Base-by-base conservation (phyloP, 2,888 invertebrate genomes). In the Philopedon plagiatum region DNA sequence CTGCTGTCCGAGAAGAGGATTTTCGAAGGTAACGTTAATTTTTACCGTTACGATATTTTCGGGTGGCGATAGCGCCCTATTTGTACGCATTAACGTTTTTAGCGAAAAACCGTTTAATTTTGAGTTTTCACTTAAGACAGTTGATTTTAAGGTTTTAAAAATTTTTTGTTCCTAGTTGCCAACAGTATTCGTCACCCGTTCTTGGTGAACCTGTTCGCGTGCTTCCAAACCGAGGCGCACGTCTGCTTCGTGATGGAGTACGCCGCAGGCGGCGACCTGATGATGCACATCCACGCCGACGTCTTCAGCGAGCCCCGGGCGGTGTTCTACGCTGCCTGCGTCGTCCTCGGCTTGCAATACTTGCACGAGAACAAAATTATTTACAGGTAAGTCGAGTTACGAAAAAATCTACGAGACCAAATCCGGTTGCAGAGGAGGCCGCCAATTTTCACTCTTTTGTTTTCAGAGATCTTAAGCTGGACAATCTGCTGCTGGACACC, bases 231-330 rank as follows among this genome's bases (percentile, higher is more conserved):
- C 5, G 94, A 95, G 83, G 97, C 95, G 83, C 99, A 99, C 87
- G 99, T 99, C 49, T 98, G 99, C 87, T 99, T 99, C 88, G 99
- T 99, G 49, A 95, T 99, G 99, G 99, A 99, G 86, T 99, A 99
- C 87, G 98, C 98, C 57, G 97, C 97, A 79, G 99, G 99, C 71
- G 99, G 99, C 66, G 99, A 99, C 88, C 91, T 99, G 77, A 99
- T 99, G 99, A 98, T 99, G 96, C 99, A 99, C 87, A 99, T 99
- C 80, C 99, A 99, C 86, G 97, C 98, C 46, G 99, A 99, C 86
- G 98, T 98, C 44, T 99, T 99, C 88, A 92, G 94, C 74, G 99
- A 99, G 87, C 95, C 97, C 15, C 90, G 99, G 71, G 97, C 99
- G 78, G 98, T 98, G 58, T 99, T 99, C 88, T 99, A 99, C 89